Conservation (phyloP, 2,888 invertebrate genomes). For the Cerceris rybyensis region DNA sequence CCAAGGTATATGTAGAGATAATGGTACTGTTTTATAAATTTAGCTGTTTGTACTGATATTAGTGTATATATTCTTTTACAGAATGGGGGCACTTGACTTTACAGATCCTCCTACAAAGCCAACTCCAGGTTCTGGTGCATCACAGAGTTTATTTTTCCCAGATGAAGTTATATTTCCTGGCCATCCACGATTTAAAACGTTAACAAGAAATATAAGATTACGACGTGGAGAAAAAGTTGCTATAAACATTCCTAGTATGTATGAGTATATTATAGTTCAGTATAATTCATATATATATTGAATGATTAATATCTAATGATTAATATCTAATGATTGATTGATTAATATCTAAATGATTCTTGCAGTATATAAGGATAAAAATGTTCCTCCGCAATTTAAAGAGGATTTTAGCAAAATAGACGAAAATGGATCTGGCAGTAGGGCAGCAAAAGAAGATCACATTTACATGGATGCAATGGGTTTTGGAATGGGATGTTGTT, state of each 20-base stretch:
- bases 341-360: slow-evolving; percentile 40
- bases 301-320: neutral
- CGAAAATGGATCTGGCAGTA: slow-evolving; percentile 86
- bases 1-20: slow-evolving; percentile 86
- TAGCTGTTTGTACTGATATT: slow-evolving; percentile 13
- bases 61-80: slow-evolving; percentile 76
- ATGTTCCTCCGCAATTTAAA: slow-evolving; percentile 91
- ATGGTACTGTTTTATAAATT: neutral
- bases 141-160: slow-evolving; percentile 95
- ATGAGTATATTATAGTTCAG: slow-evolving; percentile 5
- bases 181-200: slow-evolving; percentile 97
- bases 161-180: slow-evolving; percentile 96
- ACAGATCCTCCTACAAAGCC: slow-evolving; percentile 91
- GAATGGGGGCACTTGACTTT: slow-evolving; percentile 94
- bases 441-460: slow-evolving; percentile 92
- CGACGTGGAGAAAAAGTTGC: slow-evolving; percentile 97
- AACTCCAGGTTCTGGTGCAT: slow-evolving; percentile 88
- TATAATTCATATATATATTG: neutral
- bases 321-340: slow-evolving; percentile 2
- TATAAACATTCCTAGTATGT: slow-evolving; percentile 96
- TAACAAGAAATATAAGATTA: slow-evolving; percentile 95
- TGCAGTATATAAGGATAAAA: slow-evolving; percentile 93
- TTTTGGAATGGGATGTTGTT: slow-evolving; percentile 99
- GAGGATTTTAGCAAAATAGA: slow-evolving; percentile 84
- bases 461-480: slow-evolving; percentile 99